Percentiles rank a stretch among this genome's conserved stretches.
These are phyloP conservation scores for Dendroctonus ponderosae DNA, from an alignment of 1,140 invertebrate species.

Conservation along the genomic window DNA sequence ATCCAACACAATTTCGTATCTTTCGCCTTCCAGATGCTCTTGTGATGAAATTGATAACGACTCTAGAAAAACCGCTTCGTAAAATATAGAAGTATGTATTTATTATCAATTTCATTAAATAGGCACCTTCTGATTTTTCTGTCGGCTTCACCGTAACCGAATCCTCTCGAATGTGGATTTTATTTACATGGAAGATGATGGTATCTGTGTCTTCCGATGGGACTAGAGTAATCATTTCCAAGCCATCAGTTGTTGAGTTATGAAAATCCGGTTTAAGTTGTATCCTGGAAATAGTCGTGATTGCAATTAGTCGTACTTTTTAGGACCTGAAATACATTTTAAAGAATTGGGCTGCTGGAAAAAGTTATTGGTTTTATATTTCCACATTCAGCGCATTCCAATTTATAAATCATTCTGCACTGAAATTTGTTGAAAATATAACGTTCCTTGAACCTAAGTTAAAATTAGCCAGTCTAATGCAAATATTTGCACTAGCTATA, in stretches of 20 bases:
- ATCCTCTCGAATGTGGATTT: conserved; percentile 43
- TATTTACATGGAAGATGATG: conserved; percentile 43
- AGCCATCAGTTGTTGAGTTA: conserved; percentile 43
- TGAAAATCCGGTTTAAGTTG: conserved; percentile 43
- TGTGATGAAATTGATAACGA: conserved; percentile 50
- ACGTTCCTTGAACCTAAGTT: conserved; percentile 8
- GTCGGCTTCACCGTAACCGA: conserved; percentile 80
- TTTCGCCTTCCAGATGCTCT: conserved; percentile 40
- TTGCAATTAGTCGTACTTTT: too few species aligned
- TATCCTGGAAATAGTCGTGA: conserved; percentile 38
- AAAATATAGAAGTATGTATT: too few species aligned
- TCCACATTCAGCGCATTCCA: too few species aligned
- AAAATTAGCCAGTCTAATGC: conserved; percentile 8
- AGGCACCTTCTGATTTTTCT: conserved; percentile 68
- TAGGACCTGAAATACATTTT: too few species aligned
- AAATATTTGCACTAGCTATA: too few species aligned
- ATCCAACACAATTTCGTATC: conserved; percentile 41
- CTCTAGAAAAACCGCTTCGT: too few species aligned
- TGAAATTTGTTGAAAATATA: background rate
- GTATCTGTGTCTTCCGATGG: conserved; percentile 40
- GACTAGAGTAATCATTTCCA: conserved; percentile 41
- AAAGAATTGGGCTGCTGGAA: too few species aligned
- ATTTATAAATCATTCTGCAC: too few species aligned
- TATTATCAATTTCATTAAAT: too few species aligned
- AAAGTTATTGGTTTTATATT: too few species aligned